Conservation (phyloP, 1,140 invertebrate species). For the Drosophila kohkoa region DNA sequence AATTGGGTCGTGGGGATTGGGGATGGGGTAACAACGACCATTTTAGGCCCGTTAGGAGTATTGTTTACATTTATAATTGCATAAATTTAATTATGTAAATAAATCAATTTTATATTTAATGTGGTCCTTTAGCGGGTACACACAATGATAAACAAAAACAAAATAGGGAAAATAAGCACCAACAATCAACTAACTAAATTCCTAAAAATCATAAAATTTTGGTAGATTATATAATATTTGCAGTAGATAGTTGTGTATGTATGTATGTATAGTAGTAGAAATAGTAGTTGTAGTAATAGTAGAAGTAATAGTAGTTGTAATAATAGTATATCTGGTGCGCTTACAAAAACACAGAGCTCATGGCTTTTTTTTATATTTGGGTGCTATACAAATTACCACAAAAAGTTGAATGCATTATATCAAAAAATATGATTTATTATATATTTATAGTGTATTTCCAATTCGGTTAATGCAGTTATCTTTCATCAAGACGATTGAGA, state of each 20-base stretch:
- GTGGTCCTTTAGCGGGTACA: conserved; percentile 33
- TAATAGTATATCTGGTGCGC: conserved; percentile 52
- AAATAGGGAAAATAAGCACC: conserved; percentile 33
- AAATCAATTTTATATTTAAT: conserved; percentile 78
- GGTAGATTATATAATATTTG: conserved; percentile 49
- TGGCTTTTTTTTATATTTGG: conserved; percentile 48
- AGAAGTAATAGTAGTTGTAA: conserved; percentile 36
- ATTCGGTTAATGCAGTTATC: conserved; percentile 46
- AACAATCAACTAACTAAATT: conserved; percentile 62
- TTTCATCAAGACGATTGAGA: conserved; percentile 47
- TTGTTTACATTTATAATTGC: conserved; percentile 81
- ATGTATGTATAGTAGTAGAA: conserved; percentile 22
- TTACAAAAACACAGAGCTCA: conserved; percentile 74
- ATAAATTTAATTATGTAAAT: conserved; percentile 81
- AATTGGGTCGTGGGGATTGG: background rate
- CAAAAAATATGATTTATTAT: conserved; percentile 61
- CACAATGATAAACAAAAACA: conserved; percentile 5
- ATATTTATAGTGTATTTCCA: conserved; percentile 61
- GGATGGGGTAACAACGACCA: conserved; percentile 10
- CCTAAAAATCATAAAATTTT: conserved; percentile 47
- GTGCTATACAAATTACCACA: conserved; percentile 84
- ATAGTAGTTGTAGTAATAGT: conserved; percentile 36
- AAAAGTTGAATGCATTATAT: conserved; percentile 77
- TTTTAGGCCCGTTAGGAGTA: conserved; percentile 33
- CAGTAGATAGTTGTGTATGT: conserved; percentile 21